phyloP scores from a whole-genome alignment of 2,113 vertebrate species.

The Apeltes quadracus region DNA sequence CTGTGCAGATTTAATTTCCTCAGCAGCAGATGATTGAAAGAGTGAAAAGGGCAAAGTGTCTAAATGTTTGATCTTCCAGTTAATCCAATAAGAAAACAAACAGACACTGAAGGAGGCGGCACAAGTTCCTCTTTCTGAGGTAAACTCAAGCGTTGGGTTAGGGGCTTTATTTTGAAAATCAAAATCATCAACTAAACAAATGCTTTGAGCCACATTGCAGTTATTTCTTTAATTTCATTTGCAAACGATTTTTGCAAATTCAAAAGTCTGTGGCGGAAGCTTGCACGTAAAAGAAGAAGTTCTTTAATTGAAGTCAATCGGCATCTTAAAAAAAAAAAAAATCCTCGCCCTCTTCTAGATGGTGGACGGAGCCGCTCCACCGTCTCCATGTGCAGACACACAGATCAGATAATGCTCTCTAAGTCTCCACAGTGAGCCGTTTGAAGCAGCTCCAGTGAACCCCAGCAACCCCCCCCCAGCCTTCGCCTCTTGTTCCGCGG shows the following conservation, averaged over 20 bases:
- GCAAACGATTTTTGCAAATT: too few relatives aligned
- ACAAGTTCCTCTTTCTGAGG: background rate
- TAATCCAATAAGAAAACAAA: background rate
- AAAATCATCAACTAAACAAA: background rate
- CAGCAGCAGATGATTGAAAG: background rate
- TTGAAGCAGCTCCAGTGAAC: slow-evolving; percentile 73
- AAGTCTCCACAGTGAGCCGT: slow-evolving; percentile 65
- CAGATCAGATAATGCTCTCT: slow-evolving; percentile 74
- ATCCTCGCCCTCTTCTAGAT: slow-evolving; percentile 42
- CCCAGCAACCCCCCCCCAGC: slow-evolving; percentile 53
- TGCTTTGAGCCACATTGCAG: background rate
- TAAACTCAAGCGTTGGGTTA: background rate
- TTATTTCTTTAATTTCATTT: too few relatives aligned
- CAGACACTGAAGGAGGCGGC: background rate
- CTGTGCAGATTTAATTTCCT: background rate
- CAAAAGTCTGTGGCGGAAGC: background rate
- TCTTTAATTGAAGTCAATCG: slow-evolving; percentile 2
- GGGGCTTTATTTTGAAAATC: background rate
- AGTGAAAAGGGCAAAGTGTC: background rate
- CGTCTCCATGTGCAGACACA: slow-evolving; percentile 62
- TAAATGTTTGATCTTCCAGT: background rate
- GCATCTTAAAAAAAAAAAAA: too few relatives aligned
- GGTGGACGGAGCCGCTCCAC: slow-evolving; percentile 44
- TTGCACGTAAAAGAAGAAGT: background rate
- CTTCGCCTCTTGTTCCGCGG: slow-evolving; percentile 67